A percentile compares a stretch with the other conserved stretches of the same genome.
Conservation (phyloP, 2,113 vertebrate genomes). For the Poeciliopsis turrubarensis region DNA sequence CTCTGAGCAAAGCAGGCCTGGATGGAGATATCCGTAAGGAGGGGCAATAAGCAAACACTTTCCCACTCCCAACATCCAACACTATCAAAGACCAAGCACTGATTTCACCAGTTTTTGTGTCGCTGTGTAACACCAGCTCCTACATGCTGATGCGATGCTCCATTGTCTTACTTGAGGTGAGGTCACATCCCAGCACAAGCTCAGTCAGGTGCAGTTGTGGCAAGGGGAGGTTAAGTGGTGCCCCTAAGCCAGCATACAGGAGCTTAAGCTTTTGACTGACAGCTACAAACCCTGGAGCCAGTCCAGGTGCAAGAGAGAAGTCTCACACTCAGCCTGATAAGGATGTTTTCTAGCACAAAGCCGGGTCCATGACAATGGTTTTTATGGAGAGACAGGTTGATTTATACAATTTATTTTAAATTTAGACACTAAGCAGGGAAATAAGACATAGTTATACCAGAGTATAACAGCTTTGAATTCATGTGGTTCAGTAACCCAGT, state of each 20-base stretch:
- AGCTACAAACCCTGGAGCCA: conserved; percentile 62
- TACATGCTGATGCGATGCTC: conserved; percentile 15
- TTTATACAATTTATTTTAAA: conserved; percentile 19
- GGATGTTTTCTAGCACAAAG: conserved; percentile 20
- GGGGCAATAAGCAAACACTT: conserved; percentile 32
- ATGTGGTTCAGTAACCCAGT: no score
- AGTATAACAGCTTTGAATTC: neutral
- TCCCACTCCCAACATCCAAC: conserved; percentile 42
- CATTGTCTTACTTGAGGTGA: conserved; percentile 42
- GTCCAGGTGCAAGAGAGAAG: conserved; percentile 69
- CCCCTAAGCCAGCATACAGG: conserved; percentile 58
- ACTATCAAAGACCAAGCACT: neutral
- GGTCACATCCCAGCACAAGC: conserved; percentile 45
- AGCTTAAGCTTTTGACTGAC: conserved; percentile 72
- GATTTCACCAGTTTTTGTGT: neutral
- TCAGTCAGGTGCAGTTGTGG: conserved; percentile 52
- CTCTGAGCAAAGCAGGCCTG: conserved; percentile 51
- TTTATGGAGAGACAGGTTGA: conserved; percentile 33
- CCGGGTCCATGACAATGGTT: conserved; percentile 17
- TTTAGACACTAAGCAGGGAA: neutral
- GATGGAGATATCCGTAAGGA: conserved; percentile 39
- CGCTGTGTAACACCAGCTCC: conserved; percentile 10
- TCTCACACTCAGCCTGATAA: conserved; percentile 36
- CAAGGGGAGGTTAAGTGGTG: conserved; percentile 58
- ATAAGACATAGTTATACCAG: neutral